Base-by-base conservation (phyloP, 2,888 invertebrate species). In the Amphipoea lucens region DNA sequence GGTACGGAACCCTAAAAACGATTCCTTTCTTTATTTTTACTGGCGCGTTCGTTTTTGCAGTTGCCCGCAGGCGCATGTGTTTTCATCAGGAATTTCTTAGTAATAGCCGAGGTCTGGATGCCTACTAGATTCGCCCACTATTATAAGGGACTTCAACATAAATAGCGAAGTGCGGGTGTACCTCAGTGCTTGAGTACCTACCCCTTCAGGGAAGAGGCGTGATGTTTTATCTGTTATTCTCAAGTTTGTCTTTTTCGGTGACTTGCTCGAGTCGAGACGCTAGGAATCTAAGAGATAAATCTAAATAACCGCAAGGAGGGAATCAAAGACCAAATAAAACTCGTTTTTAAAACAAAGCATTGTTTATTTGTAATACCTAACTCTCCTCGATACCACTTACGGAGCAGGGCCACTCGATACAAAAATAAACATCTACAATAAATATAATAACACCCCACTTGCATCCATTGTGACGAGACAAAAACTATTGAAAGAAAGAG, bases 341-440 rank as follows among this genome's bases (percentile, higher is more conserved):
- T 57, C 81, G 0, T 40, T 0, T 72, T 20, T 83, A 89, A 88
- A 88, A 88, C 88, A 89, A 88, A 88, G 88, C 88, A 89, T 87
- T 89, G 84, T 88, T 88, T 88, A 88, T 88, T 89, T 82, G 84
- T 89, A 87, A 89, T 89, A 87, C 69, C 87, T 89, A 89, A 84
- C 84, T 78, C 78, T 87, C 73, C 74, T 78, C 81, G 88, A 81
- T 76, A 95, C 94, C 89, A 93, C 90, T 76, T 93, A 90, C 93
- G 92, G 85, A 80, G 90, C 89, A 91, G 94, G 93, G 93, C 93
- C 89, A 89, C 89, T 88, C 91, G 93, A 92, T 95, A 96, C 89
- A 96, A 96, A 96, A 96, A 96, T 96, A 96, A 96, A 96, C 95
- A 95, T 96, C 95, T 96, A 94, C 91, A 96, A 96, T 96, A 96